phyloP scores from a whole-genome alignment of 2,888 invertebrate species.

The Eutolmus rufibarbis region DNA sequence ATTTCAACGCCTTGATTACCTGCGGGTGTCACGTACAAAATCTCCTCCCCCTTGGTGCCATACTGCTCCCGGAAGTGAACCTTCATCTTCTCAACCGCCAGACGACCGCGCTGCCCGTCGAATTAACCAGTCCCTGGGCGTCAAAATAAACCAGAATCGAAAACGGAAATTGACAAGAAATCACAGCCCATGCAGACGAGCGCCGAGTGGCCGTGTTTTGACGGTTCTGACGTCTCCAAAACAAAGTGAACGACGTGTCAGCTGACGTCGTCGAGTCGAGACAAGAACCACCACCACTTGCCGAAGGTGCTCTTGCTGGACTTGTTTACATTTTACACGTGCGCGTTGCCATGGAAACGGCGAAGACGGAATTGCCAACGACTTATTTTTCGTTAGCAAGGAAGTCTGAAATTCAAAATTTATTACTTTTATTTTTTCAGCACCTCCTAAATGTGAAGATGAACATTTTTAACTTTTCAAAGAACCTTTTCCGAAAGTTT shows the following conservation, averaged over 20 bases:
- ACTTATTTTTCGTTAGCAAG: too few relatives aligned
- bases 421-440: too few relatives aligned
- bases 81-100: constrained; percentile 55
- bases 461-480: too few relatives aligned
- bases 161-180: constrained; percentile 13
- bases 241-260: neutral
- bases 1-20: constrained; percentile 52
- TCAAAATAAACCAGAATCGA: constrained; percentile 1
- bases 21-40: constrained; percentile 62
- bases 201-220: neutral
- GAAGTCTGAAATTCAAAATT: too few relatives aligned
- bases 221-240: neutral
- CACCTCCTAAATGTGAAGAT: too few relatives aligned
- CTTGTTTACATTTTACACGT: neutral
- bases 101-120: neutral
- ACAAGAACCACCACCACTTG: neutral
- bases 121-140: neutral
- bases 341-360: neutral
- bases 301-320: neutral
- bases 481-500: too few relatives aligned
- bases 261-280: neutral
- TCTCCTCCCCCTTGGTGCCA: constrained; percentile 61
- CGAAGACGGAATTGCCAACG: too few relatives aligned
- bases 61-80: constrained; percentile 63
- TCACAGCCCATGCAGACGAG: neutral